Evolutionary conservation across 2,888 invertebrate genomes (phyloP), one percentile per base, ranked within the genome.

Genomic region (Odiellus spinosus): DNA sequence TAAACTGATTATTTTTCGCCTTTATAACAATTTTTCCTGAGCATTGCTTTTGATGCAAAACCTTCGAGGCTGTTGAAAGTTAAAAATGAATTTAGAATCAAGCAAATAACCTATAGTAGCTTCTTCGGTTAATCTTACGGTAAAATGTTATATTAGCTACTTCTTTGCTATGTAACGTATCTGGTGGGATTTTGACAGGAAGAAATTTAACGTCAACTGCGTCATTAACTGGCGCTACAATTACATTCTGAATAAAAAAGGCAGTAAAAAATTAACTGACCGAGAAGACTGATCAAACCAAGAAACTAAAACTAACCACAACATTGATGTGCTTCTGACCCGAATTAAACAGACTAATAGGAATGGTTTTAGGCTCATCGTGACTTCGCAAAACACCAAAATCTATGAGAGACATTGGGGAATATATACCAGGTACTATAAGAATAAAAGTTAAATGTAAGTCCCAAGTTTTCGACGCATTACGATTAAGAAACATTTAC

Each of bases 361-460:
- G 75, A 51, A 76, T 66, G 47, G 69, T 68, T 61, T 70, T 74
- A 8, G 80, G 76, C 43, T 73, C 68, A 51, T 64, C 63, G 61
- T 82, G 80, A 21, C 78, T 77, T 43, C 82, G 77, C 43, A 85
- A 72, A 50, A 83, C 74, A 32, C 87, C 87, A 67, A 88, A 86
- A 68, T 88, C 84, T 32, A 88, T 69, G 49, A 78, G 66, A 58
- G 77, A 76, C 60, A 78, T 77, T n/a, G 81, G 76, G 56, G 81
- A 76, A 67, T 82, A 85, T 49, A 86, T 71, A 43, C 84, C 82
- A 53, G 79, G 66, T 43, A 61, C 65, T 53, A 38, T n/a, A 17
- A 38, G 17, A 38, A 17, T 10, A n/a, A 17, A 38, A 38, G 15
- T n/a, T n/a, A n/a, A 15, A 15, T n/a, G 15, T 38, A 8, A 38